Conservation (phyloP, 1,140 invertebrate genomes). For the Orussus abietinus region DNA sequence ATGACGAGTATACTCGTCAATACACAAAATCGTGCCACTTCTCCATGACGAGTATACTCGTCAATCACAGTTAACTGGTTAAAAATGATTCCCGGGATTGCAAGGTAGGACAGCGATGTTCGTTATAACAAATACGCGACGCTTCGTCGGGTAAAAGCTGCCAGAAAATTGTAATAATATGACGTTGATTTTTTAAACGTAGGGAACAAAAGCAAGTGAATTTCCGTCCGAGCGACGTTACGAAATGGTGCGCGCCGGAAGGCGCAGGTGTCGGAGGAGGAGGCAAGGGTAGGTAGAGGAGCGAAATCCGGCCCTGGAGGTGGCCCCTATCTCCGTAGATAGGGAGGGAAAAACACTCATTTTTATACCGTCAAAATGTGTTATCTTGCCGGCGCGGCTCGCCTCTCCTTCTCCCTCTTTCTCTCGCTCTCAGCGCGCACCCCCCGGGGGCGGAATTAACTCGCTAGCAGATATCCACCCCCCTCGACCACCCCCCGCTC, state of each 20-base stretch:
- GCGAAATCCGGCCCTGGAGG: constrained; percentile 26
- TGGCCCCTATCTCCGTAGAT: constrained; percentile 39
- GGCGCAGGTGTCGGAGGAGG: constrained; percentile 5
- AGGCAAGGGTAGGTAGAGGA: constrained; percentile 13
- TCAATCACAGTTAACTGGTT: too few species aligned
- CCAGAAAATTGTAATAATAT: too few species aligned
- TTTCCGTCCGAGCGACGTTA: too few species aligned
- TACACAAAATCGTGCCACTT: too few species aligned
- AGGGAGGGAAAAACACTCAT: constrained; percentile 47
- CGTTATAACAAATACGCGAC: too few species aligned
- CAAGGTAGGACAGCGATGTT: constrained; percentile 9
- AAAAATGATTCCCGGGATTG: neutral
- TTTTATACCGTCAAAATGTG: constrained; percentile 51
- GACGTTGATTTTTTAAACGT: too few species aligned
- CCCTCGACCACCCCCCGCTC: constrained; percentile 15
- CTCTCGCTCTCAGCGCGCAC: constrained; percentile 19
- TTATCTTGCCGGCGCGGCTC: constrained; percentile 38
- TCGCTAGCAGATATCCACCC: constrained; percentile 47
- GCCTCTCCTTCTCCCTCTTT: constrained; percentile 12
- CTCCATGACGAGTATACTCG: too few species aligned
- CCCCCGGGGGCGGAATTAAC: constrained; percentile 48
- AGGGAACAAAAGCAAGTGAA: too few species aligned
- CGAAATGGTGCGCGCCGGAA: too few species aligned
- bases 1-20: too few species aligned
- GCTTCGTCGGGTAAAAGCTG: too few species aligned